Conservation (phyloP, 2,113 vertebrate genomes). For the Perognathus longimembris region DNA sequence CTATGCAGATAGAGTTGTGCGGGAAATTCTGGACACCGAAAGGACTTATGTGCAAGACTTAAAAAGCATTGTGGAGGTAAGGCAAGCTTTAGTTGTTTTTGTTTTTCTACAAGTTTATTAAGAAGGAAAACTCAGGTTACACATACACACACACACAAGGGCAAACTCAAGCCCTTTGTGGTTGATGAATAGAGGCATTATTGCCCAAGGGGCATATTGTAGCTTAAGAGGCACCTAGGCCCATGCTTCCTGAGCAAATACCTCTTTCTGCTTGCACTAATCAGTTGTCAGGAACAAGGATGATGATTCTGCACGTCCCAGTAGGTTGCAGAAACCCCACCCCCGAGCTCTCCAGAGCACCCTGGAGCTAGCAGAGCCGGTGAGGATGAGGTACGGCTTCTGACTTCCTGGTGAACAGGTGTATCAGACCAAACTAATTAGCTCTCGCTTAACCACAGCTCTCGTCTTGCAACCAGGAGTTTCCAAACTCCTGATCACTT, state of each 20-base stretch:
- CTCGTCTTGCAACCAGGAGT: background rate
- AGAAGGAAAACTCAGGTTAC: background rate
- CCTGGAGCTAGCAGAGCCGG: background rate
- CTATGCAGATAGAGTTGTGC: constrained; percentile 97
- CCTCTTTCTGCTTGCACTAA: background rate
- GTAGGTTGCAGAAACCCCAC: too few species aligned
- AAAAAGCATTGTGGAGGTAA: constrained; percentile 96
- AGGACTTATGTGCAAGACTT: constrained; percentile 97
- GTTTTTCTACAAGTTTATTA: background rate
- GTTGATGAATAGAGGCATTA: background rate
- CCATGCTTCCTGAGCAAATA: background rate
- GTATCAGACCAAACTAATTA: background rate
- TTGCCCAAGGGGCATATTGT: background rate
- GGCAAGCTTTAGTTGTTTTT: background rate
- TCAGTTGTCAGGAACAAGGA: background rate
- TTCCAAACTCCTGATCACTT: background rate
- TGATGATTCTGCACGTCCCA: rapidly evolving
- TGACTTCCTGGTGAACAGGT: background rate
- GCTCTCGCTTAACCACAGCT: background rate
- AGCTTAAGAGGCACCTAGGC: background rate
- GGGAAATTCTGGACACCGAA: constrained; percentile 98
- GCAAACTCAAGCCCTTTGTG: background rate
- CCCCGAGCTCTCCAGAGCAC: background rate
- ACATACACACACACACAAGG: background rate
- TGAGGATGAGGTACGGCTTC: background rate